A percentile compares a stretch with the other conserved stretches of the same genome.
These are phyloP conservation scores for Acridotheres tristis DNA, from an alignment of 2,797 vertebrate species.

Conservation along the genomic window DNA sequence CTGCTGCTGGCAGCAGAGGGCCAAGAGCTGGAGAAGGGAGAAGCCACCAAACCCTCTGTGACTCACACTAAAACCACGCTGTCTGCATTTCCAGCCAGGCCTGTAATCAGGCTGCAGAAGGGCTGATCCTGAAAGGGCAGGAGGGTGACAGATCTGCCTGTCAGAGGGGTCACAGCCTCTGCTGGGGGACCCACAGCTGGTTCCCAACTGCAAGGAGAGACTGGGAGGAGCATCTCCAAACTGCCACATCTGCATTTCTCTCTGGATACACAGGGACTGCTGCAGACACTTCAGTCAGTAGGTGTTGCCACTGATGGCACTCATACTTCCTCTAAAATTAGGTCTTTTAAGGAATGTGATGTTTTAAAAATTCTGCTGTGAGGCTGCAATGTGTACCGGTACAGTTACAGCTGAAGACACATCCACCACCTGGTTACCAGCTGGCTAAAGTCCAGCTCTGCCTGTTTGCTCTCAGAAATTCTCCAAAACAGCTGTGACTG, in stretches of 20 bases:
- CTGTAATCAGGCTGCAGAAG: background rate
- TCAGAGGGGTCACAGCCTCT: background rate
- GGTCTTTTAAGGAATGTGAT: background rate
- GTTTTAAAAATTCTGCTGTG: background rate
- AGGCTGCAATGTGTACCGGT: accelerated
- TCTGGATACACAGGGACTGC: background rate
- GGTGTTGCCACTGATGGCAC: background rate
- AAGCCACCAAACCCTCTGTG: slow-evolving; percentile 28
- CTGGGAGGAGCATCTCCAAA: background rate
- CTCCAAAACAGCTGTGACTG: background rate
- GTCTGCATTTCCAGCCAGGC: slow-evolving; percentile 28
- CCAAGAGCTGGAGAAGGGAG: background rate
- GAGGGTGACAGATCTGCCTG: background rate
- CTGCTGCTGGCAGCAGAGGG: background rate
- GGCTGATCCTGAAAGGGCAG: background rate
- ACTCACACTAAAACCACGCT: slow-evolving; percentile 12
- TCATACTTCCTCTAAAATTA: background rate
- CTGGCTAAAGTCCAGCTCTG: background rate
- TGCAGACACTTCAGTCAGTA: background rate
- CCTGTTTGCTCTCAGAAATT: background rate
- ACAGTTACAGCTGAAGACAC: background rate
- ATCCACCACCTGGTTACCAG: background rate
- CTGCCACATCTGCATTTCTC: background rate
- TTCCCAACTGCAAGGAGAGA: accelerated
- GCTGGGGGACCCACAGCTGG: background rate